A percentile compares a stretch with the other conserved stretches of the same genome.
These are phyloP conservation scores for Heliconius ismenius DNA, from an alignment of 2,888 invertebrate species.

Conservation along the genomic window DNA sequence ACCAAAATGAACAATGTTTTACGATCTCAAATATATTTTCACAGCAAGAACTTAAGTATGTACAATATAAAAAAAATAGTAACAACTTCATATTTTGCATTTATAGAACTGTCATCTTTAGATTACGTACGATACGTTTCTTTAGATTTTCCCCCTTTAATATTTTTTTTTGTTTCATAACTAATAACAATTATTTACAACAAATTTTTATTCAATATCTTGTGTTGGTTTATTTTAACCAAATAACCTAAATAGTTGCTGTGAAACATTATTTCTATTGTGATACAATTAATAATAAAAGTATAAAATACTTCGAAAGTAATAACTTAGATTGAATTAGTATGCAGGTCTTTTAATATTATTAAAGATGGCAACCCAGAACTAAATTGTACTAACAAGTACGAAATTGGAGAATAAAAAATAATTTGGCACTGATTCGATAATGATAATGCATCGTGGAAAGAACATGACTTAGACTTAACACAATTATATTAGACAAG, in stretches of 20 bases:
- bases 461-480: conserved; percentile 23
- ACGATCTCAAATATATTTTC: background rate
- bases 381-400: conserved; percentile 6
- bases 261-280: background rate
- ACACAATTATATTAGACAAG: conserved; percentile 21
- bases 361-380: conserved; percentile 21
- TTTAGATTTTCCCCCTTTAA: background rate
- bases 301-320: background rate
- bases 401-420: conserved; percentile 1
- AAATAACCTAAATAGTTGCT: background rate
- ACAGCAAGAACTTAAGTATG: background rate
- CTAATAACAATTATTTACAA: background rate
- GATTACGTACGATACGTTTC: too few relatives aligned
- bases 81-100: background rate
- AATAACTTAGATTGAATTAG: background rate
- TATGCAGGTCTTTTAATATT: conserved; percentile 10
- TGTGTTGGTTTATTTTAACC: background rate
- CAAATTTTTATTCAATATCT: background rate
- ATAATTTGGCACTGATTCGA: conserved; percentile 34
- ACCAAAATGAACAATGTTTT: background rate
- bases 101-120: background rate
- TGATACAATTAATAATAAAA: background rate
- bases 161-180: background rate
- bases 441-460: conserved; percentile 15
- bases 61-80: background rate